phyloP scores from a whole-genome alignment of 1,140 invertebrate species.

The Eupristina koningsbergeri region DNA sequence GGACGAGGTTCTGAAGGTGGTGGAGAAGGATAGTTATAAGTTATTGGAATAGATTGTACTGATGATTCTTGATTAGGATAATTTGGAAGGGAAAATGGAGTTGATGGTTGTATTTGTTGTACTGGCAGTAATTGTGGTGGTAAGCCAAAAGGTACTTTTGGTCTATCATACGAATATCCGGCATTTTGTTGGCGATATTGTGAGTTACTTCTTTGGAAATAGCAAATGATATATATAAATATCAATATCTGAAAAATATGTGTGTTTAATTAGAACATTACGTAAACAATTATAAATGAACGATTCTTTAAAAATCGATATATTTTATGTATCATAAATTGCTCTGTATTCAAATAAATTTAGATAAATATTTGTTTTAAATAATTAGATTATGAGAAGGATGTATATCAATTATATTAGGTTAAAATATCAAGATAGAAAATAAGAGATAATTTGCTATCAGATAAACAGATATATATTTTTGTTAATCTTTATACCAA shows the following conservation, averaged over 20 bases:
- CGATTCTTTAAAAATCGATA: no score
- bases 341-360: no score
- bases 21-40: slow-evolving; percentile 24
- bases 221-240: slow-evolving; percentile 53
- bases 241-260: slow-evolving; percentile 54
- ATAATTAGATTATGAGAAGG: no score
- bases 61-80: background rate
- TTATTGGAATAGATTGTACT: slow-evolving; percentile 11
- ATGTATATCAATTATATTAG: no score
- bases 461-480: no score
- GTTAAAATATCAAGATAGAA: no score
- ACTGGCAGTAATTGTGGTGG: slow-evolving; percentile 30
- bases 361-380: no score
- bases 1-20: slow-evolving; percentile 7
- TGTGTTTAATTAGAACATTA: background rate
- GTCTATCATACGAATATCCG: slow-evolving; percentile 60
- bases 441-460: no score
- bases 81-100: background rate
- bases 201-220: slow-evolving; percentile 37
- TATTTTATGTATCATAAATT: no score
- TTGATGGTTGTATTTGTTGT: background rate
- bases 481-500: no score
- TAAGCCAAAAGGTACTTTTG: slow-evolving; percentile 56
- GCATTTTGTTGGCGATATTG: slow-evolving; percentile 55
- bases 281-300: no score